phyloP scores from a whole-genome alignment of 2,113 vertebrate genomes.

The Meriones unguiculatus region DNA sequence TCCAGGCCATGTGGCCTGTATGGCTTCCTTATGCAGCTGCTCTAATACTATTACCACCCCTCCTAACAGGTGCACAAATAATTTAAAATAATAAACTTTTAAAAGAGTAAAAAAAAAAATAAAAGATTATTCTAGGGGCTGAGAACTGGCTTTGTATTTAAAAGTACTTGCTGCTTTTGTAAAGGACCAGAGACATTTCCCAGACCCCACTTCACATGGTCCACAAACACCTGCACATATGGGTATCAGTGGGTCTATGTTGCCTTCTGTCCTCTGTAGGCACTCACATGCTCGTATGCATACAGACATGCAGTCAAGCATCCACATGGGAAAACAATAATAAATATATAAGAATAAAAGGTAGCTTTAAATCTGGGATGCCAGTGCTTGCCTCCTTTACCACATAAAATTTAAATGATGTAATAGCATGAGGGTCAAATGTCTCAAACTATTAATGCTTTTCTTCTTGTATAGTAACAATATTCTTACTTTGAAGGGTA shows the following conservation, averaged over 20 bases:
- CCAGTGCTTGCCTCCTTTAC: not conserved
- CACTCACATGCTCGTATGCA: not conserved
- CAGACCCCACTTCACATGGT: not conserved
- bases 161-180: not conserved
- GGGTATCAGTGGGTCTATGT: no score
- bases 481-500: slow-evolving; percentile 60
- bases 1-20: no score
- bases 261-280: no score
- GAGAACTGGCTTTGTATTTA: no score
- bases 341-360: not conserved
- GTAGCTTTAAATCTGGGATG: slow-evolving; percentile 46
- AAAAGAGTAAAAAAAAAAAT: no score
- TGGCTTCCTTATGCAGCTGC: no score
- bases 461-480: not conserved
- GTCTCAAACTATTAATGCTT: slow-evolving; percentile 46
- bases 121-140: not conserved
- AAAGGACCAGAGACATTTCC: not conserved
- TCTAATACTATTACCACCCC: no score
- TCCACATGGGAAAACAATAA: not conserved
- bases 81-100: no score
- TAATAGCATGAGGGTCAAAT: not conserved
- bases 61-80: no score
- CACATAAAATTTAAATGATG: slow-evolving; percentile 17
- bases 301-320: not conserved
- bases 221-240: not conserved